Evolutionary conservation across 2,113 vertebrate species (phyloP), one percentile per base, ranked within the genome.

Genomic region (Geococcyx californianus): DNA sequence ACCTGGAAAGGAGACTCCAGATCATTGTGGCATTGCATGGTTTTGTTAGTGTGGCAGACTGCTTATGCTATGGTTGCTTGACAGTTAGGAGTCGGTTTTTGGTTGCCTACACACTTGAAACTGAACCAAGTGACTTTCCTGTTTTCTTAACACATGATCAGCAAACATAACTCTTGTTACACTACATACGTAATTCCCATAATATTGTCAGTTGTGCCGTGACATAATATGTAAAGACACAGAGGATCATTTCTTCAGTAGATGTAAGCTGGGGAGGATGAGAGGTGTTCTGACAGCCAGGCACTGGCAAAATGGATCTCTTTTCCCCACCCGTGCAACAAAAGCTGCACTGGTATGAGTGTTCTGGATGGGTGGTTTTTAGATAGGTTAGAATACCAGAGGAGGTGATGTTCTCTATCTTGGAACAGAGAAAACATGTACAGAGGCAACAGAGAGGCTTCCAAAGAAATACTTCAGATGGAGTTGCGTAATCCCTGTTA

Each of bases 201-300:
- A 93, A 95, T 91, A 95, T 81, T 95, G 90, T 95, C 82, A 88
- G 90, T 96, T 92, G 82, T 95, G 92, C 76, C 93, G 92, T 96
- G 75, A 40, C 93, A 94, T 91, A 67, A 93, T 89, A 79, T 93
- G 93, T 93, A 84, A 94, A 94, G 94, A 89, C 92, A 81, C 52
- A 64, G 90, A 90, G 72, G 90, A 90, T 88, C 83, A 15, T 86
- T 92, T 92, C 82, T 74, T 72, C 26, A 7, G 88, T 25, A 68
- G 68, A 42, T 60, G 68, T n/a, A 56, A 96, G 90, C 28, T 74
- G 83, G 68, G 73, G 79, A 86, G 76, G 85, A 72, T 81, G 92
- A 86, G 76, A 94, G 83, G 87, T 90, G 5, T 88, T 83, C 87
- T 55, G 70, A 51, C 81, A 93, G 90, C 79, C 89, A 94, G 81